A percentile compares a stretch with the other conserved stretches of the same genome.
Conservation (phyloP, 2,888 invertebrate genomes). For the Ormyrus nitidulus region DNA sequence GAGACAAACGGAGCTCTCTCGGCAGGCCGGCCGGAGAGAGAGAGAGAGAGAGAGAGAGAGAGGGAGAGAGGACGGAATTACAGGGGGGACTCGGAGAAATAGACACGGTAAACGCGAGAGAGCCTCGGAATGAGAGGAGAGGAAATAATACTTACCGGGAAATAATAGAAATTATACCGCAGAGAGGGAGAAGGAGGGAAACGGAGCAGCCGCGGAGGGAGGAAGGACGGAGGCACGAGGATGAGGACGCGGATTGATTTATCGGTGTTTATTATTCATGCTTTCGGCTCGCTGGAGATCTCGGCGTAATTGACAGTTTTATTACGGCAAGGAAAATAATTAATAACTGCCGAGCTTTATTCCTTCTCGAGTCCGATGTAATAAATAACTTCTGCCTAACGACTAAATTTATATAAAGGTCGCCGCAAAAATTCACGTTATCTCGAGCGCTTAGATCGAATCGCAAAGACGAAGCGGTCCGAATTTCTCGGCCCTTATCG, state of each 20-base stretch:
- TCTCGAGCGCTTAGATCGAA: too few species aligned
- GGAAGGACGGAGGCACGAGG: neutral
- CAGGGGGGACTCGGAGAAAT: conserved; percentile 42
- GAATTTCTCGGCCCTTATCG: too few species aligned
- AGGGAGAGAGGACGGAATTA: conserved; percentile 30
- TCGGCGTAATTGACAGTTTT: neutral
- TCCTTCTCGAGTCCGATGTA: neutral
- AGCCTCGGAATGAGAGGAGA: conserved; percentile 20
- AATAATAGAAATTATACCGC: conserved; percentile 49
- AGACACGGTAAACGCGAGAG: conserved; percentile 22
- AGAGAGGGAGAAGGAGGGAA: neutral
- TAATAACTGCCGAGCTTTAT: too few species aligned
- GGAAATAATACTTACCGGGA: conserved; percentile 41
- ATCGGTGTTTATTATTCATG: conserved; percentile 3
- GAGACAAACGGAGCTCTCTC: conserved; percentile 45
- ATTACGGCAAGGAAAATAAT: too few species aligned
- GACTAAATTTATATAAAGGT: too few species aligned
- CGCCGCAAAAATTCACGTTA: too few species aligned
- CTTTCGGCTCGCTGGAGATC: neutral
- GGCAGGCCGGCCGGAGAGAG: neutral
- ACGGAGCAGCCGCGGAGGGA: neutral
- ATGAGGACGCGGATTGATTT: conserved; percentile 24
- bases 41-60: conserved; percentile 28
- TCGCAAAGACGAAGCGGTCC: too few species aligned
- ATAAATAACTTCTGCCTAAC: neutral